Conservation (phyloP, 2,797 vertebrate species). For the Acanthurus tractus region DNA sequence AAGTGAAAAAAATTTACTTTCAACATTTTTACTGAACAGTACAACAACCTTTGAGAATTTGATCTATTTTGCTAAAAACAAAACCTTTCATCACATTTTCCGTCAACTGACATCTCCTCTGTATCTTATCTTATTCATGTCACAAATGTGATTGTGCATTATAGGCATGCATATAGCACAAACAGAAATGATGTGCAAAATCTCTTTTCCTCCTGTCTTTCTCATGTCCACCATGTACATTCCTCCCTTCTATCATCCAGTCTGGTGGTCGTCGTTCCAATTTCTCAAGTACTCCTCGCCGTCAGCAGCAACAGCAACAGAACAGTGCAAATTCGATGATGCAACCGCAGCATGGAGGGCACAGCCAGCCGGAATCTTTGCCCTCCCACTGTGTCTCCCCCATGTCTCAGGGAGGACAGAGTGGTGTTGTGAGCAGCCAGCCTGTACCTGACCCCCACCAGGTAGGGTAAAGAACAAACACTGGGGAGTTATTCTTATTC, state of each 20-base stretch:
- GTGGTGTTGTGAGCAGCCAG: constrained; percentile 66
- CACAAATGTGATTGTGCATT: constrained; percentile 5
- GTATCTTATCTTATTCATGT: neutral
- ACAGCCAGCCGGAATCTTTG: constrained; percentile 75
- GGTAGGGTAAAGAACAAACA: constrained; percentile 48
- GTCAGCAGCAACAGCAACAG: constrained; percentile 73
- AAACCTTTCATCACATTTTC: constrained; percentile 60
- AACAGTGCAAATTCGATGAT: constrained; percentile 79
- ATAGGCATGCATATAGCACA: constrained; percentile 11
- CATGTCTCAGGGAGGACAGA: constrained; percentile 77
- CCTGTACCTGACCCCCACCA: constrained; percentile 79
- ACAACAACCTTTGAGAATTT: neutral
- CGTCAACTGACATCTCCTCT: constrained; percentile 35
- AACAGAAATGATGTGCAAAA: neutral
- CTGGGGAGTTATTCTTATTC: neutral
- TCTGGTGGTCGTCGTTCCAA: constrained; percentile 73
- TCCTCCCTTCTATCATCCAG: constrained; percentile 52
- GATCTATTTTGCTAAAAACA: constrained; percentile 12
- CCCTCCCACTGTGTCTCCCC: constrained; percentile 82
- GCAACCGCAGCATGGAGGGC: constrained; percentile 75
- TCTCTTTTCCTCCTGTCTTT: constrained; percentile 4
- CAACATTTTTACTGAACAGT: neutral
- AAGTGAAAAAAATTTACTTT: neutral
- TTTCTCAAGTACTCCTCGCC: constrained; percentile 60
- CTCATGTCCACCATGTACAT: constrained; percentile 2